Percentiles rank a stretch among this genome's conserved stretches.
Conservation (phyloP, 2,113 vertebrate genomes). For the Zeus faber region DNA sequence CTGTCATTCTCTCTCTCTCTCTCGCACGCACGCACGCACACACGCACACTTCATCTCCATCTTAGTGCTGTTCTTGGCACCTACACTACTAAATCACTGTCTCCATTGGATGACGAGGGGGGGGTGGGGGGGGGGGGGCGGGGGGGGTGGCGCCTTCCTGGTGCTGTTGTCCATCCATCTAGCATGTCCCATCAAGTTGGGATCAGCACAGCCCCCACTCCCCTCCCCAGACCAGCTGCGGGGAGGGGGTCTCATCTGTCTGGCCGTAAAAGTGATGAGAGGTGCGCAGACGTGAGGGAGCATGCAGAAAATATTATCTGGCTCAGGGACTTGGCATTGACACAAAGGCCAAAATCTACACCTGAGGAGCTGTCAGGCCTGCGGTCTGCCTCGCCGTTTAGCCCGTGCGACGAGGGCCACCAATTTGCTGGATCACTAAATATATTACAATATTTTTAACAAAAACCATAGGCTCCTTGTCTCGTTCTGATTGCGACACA, state of each 20-base stretch:
- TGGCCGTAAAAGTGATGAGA: constrained; percentile 20
- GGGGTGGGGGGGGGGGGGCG: neutral
- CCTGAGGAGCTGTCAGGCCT: constrained; percentile 19
- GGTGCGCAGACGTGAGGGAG: constrained; percentile 15
- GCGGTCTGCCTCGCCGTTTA: constrained; percentile 4
- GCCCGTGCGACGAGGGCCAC: too few species aligned
- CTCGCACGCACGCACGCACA: neutral
- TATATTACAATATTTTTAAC: too few species aligned
- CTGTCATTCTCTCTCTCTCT: constrained; percentile 21
- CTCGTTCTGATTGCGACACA: too few species aligned
- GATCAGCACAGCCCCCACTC: constrained; percentile 25
- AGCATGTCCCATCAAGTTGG: constrained; percentile 32
- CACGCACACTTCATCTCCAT: constrained; percentile 4
- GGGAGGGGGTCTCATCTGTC: constrained; percentile 12
- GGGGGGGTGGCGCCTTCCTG: neutral
- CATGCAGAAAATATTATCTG: constrained; percentile 8
- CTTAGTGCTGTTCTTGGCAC: neutral
- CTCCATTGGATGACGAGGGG: constrained; percentile 39
- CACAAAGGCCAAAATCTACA: constrained; percentile 26
- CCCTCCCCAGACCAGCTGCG: too few species aligned
- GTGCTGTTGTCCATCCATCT: constrained; percentile 39
- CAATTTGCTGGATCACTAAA: too few species aligned
- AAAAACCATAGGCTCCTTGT: too few species aligned
- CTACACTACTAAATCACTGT: constrained; percentile 56
- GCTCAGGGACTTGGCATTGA: constrained; percentile 24